These are phyloP conservation scores for Oscheius onirici DNA, from an alignment of 2,888 invertebrate genomes.

Conservation along the genomic window DNA sequence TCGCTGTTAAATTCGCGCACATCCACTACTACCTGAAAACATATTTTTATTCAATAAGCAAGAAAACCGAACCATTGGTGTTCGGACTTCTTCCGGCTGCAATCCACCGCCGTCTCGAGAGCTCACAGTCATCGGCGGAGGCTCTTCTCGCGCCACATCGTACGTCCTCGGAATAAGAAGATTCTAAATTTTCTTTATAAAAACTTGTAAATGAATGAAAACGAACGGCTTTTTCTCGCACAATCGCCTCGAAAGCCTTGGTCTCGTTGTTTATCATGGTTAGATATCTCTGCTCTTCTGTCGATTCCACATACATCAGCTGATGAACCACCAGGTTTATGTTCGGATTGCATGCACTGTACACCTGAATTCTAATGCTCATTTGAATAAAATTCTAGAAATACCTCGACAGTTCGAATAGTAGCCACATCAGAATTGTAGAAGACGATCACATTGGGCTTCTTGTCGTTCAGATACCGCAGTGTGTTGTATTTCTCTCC, in stretches of 20 bases:
- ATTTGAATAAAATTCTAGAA: not conserved
- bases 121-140: slow-evolving; percentile 50
- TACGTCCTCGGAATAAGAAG: slow-evolving; percentile 64
- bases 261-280: slow-evolving; percentile 84
- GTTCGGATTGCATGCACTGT: slow-evolving; percentile 18
- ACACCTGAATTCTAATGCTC: slow-evolving; percentile 6
- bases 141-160: slow-evolving; percentile 62
- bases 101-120: slow-evolving; percentile 42
- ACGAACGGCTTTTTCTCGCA: slow-evolving; percentile 86
- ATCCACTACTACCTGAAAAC: slow-evolving; percentile 84
- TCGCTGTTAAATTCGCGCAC: slow-evolving; percentile 97
- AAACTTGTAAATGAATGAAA: not conserved
- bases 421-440: slow-evolving; percentile 89
- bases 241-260: slow-evolving; percentile 89
- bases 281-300: slow-evolving; percentile 86
- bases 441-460: slow-evolving; percentile 86
- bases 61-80: slow-evolving; percentile 40
- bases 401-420: slow-evolving; percentile 87
- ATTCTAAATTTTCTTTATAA: slow-evolving; percentile 55
- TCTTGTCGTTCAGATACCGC: slow-evolving; percentile 58
- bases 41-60: not conserved
- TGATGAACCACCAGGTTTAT: slow-evolving; percentile 79
- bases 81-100: slow-evolving; percentile 73
- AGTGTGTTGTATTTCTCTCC: slow-evolving; percentile 76
- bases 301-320: slow-evolving; percentile 87